Conservation (phyloP, 1,140 invertebrate species). For the Drosophila murphyi region DNA sequence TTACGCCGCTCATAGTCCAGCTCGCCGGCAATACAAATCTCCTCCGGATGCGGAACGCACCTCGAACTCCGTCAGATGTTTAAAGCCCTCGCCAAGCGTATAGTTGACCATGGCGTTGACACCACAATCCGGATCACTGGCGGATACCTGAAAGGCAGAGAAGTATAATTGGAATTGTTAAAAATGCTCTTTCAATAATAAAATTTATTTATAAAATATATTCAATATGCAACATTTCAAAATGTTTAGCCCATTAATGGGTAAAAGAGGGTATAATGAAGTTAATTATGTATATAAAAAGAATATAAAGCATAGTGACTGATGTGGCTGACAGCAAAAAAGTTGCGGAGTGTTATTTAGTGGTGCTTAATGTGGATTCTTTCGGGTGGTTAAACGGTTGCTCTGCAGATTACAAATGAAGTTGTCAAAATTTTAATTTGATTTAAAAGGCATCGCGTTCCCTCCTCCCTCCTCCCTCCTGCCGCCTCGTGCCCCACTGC, state of each 20-base stretch:
- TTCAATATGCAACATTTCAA: no score
- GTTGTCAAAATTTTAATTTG: constrained; percentile 83
- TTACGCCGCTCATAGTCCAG: constrained; percentile 94
- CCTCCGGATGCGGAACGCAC: constrained; percentile 93
- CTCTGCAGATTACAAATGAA: constrained; percentile 68
- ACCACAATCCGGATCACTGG: constrained; percentile 97
- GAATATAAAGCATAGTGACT: neutral
- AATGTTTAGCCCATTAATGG: no score
- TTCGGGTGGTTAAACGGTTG: constrained; percentile 10
- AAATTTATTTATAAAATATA: neutral
- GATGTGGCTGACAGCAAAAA: neutral
- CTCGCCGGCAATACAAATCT: constrained; percentile 93
- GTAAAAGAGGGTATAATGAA: no score
- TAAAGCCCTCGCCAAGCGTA: constrained; percentile 90
- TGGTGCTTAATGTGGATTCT: neutral
- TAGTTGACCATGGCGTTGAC: constrained; percentile 98
- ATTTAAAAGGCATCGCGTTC: constrained; percentile 57
- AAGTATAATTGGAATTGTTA: neutral
- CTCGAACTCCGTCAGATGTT: constrained; percentile 89
- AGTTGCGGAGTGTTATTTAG: neutral
- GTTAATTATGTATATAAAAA: no score
- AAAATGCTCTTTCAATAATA: no score
- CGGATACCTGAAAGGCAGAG: constrained; percentile 90
- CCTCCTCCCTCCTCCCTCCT: neutral
- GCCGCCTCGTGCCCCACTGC: constrained; percentile 11